A percentile compares a stretch with the other conserved stretches of the same genome.
Conservation (phyloP, 2,113 vertebrate genomes). For the Dicerorhinus sumatrensis region DNA sequence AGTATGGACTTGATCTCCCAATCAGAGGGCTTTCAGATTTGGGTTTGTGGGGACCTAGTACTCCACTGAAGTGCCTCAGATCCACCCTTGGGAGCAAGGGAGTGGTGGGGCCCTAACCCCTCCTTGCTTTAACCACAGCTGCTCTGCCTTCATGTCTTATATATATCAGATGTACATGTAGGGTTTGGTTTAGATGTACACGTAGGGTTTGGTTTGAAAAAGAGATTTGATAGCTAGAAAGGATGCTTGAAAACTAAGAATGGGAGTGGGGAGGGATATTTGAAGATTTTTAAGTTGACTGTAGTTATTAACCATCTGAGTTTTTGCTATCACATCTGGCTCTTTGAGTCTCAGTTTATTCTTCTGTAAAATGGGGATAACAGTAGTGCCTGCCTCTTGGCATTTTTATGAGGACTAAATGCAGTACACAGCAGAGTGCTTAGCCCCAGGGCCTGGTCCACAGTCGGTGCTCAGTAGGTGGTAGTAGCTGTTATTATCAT, state of each 20-base stretch:
- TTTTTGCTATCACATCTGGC: neutral
- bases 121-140: neutral
- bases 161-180: neutral
- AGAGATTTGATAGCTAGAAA: neutral
- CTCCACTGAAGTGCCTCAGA: neutral
- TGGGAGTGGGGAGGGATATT: too few relatives aligned
- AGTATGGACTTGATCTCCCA: neutral
- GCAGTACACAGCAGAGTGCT: too few relatives aligned
- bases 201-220: neutral
- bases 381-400: too few relatives aligned
- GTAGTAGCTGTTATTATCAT: accelerated
- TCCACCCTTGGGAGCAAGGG: neutral
- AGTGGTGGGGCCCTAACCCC: neutral
- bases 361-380: neutral
- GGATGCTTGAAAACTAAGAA: neutral
- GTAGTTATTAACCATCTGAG: neutral
- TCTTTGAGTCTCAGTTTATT: neutral
- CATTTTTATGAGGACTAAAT: neutral
- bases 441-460: too few relatives aligned
- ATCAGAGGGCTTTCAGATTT: neutral
- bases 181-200: neutral
- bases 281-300: neutral
- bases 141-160: neutral
- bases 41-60: neutral
- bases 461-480: neutral